Base-by-base conservation (phyloP, 1,140 invertebrate genomes). In the Coboldia fuscipes region DNA sequence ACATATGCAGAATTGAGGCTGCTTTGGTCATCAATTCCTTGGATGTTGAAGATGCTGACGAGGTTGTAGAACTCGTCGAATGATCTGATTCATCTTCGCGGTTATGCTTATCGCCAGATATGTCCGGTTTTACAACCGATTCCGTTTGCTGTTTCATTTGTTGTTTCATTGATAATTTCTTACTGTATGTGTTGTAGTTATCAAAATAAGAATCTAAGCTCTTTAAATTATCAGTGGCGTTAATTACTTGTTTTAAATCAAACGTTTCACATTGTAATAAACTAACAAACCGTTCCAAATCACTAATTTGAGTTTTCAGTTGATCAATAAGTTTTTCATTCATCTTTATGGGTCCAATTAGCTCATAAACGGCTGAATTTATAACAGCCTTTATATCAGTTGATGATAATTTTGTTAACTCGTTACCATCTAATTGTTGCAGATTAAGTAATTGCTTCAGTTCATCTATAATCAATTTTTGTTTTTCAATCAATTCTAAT, bases 231-330 rank as follows among this genome's bases (percentile, higher is more conserved):
- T n/a, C n/a, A n/a, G n/a, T n/a, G n/a, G n/a, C n/a, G n/a, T n/a
- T n/a, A 43, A 36, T n/a, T 42, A 41, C 23, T 47, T 41, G 12
- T 38, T 43, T 41, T 33, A 36, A 34, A 15, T 46, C 46, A 3
- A 38, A 40, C 1, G 63, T 61, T 45, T 72, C 71, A 56, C 75
- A 79, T 69, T 97, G 93, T 36, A 99, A 63, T 48, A 96, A 90
- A 45, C 83, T 72, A 46, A 99, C 97, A 54, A 97, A 98, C 38
- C 89, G 68, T 56, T 98, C 94, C 51, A 98, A 66, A 59, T 98
- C 94, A 30, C 75, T 71, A 31, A 99, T 88, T 57, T 99, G 94
- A 8, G 86, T 89, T 60, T 96, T 94, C 8, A 99, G 59, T 56
- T 99, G 94, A 22, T 63, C 66, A 4, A 98, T 89, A 14, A 96